Evolutionary conservation across 2,113 vertebrate genomes (phyloP).

Genomic region (Caretta caretta): DNA sequence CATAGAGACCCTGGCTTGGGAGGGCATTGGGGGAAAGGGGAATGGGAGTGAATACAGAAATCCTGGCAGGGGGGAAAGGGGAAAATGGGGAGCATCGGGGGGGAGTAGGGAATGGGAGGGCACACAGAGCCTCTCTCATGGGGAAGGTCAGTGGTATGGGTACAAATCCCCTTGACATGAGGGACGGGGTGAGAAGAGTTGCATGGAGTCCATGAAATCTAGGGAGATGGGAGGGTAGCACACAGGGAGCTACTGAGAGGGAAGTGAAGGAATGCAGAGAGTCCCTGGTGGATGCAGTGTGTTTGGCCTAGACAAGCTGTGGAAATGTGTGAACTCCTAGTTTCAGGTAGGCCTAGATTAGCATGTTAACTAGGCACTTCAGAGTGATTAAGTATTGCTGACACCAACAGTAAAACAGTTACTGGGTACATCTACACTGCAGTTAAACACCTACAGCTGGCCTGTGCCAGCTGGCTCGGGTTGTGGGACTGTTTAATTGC

Average conservation of each 20-base stretch:
- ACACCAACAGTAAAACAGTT: background rate
- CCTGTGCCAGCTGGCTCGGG: background rate
- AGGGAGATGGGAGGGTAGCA: background rate
- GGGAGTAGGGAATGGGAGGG: too few species aligned
- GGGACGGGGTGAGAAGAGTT: background rate
- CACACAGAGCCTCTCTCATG: background rate
- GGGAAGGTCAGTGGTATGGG: background rate
- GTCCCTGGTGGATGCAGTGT: background rate
- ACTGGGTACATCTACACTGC: background rate
- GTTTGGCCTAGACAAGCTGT: background rate
- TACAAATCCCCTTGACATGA: background rate
- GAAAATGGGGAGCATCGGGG: background rate
- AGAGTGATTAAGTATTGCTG: background rate
- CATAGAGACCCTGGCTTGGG: too few species aligned
- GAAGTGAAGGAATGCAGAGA: background rate
- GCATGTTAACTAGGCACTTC: background rate
- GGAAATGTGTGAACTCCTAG: background rate
- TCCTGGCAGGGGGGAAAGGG: background rate
- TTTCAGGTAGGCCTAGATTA: background rate
- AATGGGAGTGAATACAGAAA: background rate
- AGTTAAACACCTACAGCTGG: background rate
- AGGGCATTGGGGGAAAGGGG: background rate
- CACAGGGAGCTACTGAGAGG: background rate
- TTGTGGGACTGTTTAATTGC: background rate
- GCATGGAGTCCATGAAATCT: background rate